phyloP scores from a whole-genome alignment of 2,797 vertebrate species.

The Oophaga sylvatica region DNA sequence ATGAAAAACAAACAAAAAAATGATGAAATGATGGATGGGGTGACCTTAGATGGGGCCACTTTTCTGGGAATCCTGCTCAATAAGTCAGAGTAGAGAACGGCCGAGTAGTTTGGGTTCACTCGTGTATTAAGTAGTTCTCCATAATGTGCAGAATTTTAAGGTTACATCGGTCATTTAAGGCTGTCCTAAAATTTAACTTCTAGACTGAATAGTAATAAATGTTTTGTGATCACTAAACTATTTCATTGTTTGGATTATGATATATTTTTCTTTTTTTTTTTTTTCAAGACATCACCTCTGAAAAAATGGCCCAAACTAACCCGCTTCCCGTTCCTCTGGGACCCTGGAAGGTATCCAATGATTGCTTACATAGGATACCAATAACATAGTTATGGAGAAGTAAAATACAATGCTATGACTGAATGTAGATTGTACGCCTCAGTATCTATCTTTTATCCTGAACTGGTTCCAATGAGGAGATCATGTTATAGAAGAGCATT shows the following conservation, averaged over 20 bases:
- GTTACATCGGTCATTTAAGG: background rate
- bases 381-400: conserved; percentile 33
- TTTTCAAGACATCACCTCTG: conserved; percentile 69
- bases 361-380: conserved; percentile 11
- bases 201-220: background rate
- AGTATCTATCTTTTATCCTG: conserved; percentile 28
- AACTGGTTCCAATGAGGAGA: conserved; percentile 20
- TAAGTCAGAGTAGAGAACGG: too few species aligned
- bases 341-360: conserved; percentile 87
- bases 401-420: background rate
- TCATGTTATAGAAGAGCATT: conserved; percentile 40
- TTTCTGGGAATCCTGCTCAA: too few species aligned
- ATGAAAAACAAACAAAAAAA: too few species aligned
- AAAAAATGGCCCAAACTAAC: conserved; percentile 92
- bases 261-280: conserved; percentile 66
- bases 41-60: too few species aligned
- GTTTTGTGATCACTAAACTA: background rate
- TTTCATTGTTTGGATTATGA: background rate
- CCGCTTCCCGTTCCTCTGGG: conserved; percentile 82
- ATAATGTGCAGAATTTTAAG: background rate
- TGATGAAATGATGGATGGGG: too few species aligned
- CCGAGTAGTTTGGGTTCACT: too few species aligned
- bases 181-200: background rate
- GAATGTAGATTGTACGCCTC: conserved; percentile 8
- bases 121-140: background rate